Base-by-base conservation (phyloP, 2,113 vertebrate species). In the Vidua chalybeata region DNA sequence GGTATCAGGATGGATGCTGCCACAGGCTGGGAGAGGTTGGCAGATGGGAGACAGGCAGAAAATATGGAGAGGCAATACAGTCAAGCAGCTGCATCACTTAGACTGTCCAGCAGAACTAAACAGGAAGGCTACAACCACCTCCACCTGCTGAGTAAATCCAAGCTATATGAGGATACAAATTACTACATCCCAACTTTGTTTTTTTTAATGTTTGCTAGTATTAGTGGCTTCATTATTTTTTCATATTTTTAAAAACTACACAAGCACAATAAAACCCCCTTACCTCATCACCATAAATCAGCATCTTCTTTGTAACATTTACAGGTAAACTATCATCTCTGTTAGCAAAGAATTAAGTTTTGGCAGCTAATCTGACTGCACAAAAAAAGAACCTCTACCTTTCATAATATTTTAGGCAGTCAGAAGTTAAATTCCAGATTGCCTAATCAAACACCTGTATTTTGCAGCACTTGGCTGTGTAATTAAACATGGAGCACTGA, bases 401-500 rank as follows among this genome's bases (percentile, higher is more conserved):
- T 89, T 87, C 69, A 52, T 55, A 82, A 49, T 31, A 81, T 55
- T 90, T 94, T 30, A 92, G 56, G 22, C 28, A 82, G 58, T 72
- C 58, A 93, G 52, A 82, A 75, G 85, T 92, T 93, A 93, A 88
- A 91, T 46, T 87, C 54, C 76, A 82, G 73, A 89, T 84, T 85
- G 76, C 69, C 71, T 94, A 94, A 93, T 90, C 85, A 95, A 94
- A 94, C 81, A 95, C 49, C 77, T 92, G 71, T 39, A 74, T 88
- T 95, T 89, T 89, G 73, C 89, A 81, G 85, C 63, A 84, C 16
- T 94, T 90, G 55, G 24, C 62, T 77, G 22, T 91, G 41, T 89
- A 95, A 97, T 96, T 96, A 95, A 94, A 95, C 48, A 55, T 89
- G 69, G 45, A 95, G 64, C 71, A 89, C 21, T 49, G 59, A 91